phyloP scores from a whole-genome alignment of 2,797 vertebrate species.

The Mastacembelus armatus region DNA sequence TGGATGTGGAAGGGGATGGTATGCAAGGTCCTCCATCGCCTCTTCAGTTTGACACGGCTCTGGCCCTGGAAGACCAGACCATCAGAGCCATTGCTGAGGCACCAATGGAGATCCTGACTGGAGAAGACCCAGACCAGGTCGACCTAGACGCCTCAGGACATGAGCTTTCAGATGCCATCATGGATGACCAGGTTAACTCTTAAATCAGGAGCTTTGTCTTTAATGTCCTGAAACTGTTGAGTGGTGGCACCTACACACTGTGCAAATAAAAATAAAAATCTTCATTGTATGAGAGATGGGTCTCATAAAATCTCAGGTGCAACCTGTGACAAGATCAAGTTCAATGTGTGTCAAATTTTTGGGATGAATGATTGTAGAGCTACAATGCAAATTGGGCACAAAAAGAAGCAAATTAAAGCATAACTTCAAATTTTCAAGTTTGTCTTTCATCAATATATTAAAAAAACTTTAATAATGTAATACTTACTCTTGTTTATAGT shows the following conservation, averaged over 20 bases:
- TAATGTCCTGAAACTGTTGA: not conserved
- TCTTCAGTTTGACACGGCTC: constrained; percentile 92
- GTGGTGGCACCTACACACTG: not conserved
- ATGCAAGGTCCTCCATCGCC: constrained; percentile 95
- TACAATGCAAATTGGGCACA: not conserved
- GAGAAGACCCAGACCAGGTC: constrained; percentile 78
- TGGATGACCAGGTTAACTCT: constrained; percentile 78
- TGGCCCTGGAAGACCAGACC: constrained; percentile 89
- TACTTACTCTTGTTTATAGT: not conserved
- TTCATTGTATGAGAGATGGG: not conserved
- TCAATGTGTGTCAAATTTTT: not conserved
- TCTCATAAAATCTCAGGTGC: constrained; percentile 41
- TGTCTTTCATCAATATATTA: too few relatives aligned
- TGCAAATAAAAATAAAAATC: not conserved
- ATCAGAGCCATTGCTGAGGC: constrained; percentile 89
- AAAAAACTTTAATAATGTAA: too few relatives aligned
- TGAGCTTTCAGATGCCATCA: constrained; percentile 78
- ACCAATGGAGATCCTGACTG: constrained; percentile 88
- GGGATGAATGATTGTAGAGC: not conserved
- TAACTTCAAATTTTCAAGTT: too few relatives aligned
- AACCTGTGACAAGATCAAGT: not conserved
- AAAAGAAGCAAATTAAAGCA: too few relatives aligned
- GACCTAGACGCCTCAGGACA: constrained; percentile 77
- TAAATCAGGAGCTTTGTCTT: constrained; percentile 1
- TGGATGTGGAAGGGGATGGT: constrained; percentile 95